Evolutionary conservation across 1,140 invertebrate species (phyloP).

Genomic region (Drosophila varians): DNA sequence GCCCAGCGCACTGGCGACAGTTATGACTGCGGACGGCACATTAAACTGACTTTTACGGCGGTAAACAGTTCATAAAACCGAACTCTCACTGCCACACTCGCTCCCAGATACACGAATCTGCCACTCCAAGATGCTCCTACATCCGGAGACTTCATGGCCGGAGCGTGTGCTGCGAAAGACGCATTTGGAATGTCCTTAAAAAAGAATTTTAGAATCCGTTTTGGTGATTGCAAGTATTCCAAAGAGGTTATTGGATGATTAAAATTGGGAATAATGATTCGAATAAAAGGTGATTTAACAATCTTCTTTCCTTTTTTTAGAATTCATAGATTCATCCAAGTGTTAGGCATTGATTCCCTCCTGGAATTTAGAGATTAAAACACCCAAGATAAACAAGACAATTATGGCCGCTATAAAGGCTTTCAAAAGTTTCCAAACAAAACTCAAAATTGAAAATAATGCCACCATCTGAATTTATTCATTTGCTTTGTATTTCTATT

Average conservation of each 20-base stretch:
- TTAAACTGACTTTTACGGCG: slow-evolving; percentile 79
- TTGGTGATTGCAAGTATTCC: not conserved
- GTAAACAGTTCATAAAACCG: slow-evolving; percentile 76
- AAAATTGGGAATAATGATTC: not conserved
- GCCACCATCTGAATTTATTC: slow-evolving; percentile 13
- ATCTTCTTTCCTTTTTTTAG: too few relatives aligned
- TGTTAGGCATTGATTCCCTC: not conserved
- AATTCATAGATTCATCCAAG: too few relatives aligned
- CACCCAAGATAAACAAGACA: not conserved
- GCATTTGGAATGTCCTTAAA: slow-evolving; percentile 10
- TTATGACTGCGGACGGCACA: slow-evolving; percentile 70
- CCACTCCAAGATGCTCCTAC: slow-evolving; percentile 38
- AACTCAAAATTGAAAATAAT: slow-evolving; percentile 18
- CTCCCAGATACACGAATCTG: slow-evolving; percentile 26
- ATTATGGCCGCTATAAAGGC: not conserved
- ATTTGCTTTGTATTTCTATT: slow-evolving; percentile 6
- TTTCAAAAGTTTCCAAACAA: not conserved
- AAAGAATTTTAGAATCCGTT: not conserved
- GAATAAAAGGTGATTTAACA: not conserved
- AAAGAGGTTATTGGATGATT: not conserved
- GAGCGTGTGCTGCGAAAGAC: slow-evolving; percentile 22
- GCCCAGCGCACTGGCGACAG: slow-evolving; percentile 58
- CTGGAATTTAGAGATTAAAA: not conserved
- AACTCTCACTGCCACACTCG: slow-evolving; percentile 35
- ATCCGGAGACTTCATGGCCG: slow-evolving; percentile 23